These are phyloP conservation scores for Rhodeus uyekii DNA, from an alignment of 2,797 vertebrate genomes.

Conservation along the genomic window DNA sequence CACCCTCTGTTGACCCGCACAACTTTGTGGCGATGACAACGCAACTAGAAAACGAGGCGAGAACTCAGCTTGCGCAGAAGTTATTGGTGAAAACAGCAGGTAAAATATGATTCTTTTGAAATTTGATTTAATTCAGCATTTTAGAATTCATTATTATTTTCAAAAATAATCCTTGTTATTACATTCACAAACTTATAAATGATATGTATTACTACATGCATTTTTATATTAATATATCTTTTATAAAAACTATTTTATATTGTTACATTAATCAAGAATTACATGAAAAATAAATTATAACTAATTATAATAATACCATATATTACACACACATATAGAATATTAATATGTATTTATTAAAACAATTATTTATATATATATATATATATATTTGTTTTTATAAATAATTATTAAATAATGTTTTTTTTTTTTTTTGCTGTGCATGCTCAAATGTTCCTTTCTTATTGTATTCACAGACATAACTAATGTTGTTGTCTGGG, in stretches of 20 bases:
- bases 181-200: background rate
- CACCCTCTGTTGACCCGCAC: slow-evolving; percentile 67
- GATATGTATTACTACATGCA: background rate
- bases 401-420: too few relatives aligned
- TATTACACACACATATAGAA: background rate
- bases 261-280: background rate
- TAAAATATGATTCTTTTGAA: slow-evolving; percentile 54
- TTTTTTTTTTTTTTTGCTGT: too few relatives aligned
- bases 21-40: slow-evolving; percentile 79
- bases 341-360: too few relatives aligned
- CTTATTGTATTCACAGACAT: slow-evolving; percentile 77
- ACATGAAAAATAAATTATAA: background rate
- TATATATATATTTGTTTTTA: too few relatives aligned
- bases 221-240: background rate
- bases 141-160: background rate
- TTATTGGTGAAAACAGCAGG: slow-evolving; percentile 76
- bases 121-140: background rate
- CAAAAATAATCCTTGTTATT: background rate
- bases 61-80: slow-evolving; percentile 79
- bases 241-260: too few relatives aligned
- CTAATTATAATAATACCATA: background rate
- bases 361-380: too few relatives aligned
- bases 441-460: too few relatives aligned
- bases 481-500: slow-evolving; percentile 87
- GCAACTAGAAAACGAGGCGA: slow-evolving; percentile 82